phyloP scores from a whole-genome alignment of 2,113 vertebrate genomes.

The Caranx melampygus region DNA sequence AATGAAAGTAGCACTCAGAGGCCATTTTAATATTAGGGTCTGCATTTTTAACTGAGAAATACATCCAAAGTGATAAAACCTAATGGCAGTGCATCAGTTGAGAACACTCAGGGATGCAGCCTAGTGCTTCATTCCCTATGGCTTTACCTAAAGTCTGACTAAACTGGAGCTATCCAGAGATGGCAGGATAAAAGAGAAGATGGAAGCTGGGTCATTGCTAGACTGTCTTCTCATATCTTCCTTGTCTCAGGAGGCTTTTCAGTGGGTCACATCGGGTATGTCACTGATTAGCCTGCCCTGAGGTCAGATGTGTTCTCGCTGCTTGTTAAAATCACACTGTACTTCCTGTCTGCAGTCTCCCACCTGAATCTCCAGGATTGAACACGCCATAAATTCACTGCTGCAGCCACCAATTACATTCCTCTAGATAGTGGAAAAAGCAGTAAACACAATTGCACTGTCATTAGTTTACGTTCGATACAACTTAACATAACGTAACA shows the following conservation, averaged over 20 bases:
- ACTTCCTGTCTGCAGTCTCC: slow-evolving; percentile 24
- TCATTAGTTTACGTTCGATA: not conserved
- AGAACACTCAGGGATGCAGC: slow-evolving; percentile 3
- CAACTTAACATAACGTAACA: not conserved
- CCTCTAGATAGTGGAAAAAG: not conserved
- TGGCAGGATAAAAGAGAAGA: slow-evolving; percentile 23
- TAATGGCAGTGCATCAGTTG: slow-evolving; percentile 29
- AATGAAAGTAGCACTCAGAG: slow-evolving; percentile 1
- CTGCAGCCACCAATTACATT: not conserved
- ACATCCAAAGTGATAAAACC: slow-evolving; percentile 13
- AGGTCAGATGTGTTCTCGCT: slow-evolving; percentile 7
- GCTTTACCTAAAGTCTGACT: slow-evolving; percentile 30
- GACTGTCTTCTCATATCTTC: slow-evolving; percentile 28
- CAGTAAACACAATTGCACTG: not conserved
- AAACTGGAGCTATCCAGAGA: slow-evolving; percentile 26
- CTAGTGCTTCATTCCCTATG: slow-evolving; percentile 8
- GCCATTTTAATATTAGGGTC: not conserved
- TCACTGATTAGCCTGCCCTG: slow-evolving; percentile 17
- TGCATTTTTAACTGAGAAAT: not conserved
- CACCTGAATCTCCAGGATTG: not conserved
- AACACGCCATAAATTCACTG: not conserved
- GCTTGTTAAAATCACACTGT: not conserved
- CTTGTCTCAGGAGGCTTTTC: slow-evolving; percentile 22
- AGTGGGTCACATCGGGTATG: slow-evolving; percentile 30
- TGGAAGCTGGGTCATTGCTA: not conserved